phyloP scores from a whole-genome alignment of 2,888 invertebrate species.

The Spicauda simplicius region DNA sequence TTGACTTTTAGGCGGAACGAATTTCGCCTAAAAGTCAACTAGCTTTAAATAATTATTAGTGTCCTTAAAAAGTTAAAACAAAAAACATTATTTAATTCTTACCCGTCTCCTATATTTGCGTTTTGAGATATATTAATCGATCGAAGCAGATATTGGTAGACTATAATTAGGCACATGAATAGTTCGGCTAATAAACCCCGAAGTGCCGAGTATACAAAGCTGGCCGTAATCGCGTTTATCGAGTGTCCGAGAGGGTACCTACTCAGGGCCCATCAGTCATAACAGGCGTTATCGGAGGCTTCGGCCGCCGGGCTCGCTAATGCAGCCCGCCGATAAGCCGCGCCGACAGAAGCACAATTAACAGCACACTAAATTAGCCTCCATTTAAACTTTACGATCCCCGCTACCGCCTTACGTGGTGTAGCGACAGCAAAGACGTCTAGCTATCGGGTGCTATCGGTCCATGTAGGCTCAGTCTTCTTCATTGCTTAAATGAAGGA shows the following conservation, averaged over 20 bases:
- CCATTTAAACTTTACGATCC: slow-evolving; percentile 83
- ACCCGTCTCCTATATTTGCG: too few relatives aligned
- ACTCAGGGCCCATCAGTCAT: slow-evolving; percentile 63
- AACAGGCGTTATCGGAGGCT: slow-evolving; percentile 60
- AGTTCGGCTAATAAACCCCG: slow-evolving; percentile 25
- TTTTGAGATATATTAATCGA: too few relatives aligned
- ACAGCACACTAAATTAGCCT: slow-evolving; percentile 82
- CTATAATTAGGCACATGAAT: background rate
- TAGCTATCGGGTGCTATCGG: too few relatives aligned
- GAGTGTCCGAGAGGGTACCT: slow-evolving; percentile 25
- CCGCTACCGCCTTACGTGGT: slow-evolving; percentile 82
- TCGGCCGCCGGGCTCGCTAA: slow-evolving; percentile 66
- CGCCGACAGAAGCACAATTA: slow-evolving; percentile 79
- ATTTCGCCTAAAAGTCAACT: too few relatives aligned
- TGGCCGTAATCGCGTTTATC: slow-evolving; percentile 23
- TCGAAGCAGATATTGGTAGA: too few relatives aligned
- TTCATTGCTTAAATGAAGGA: too few relatives aligned
- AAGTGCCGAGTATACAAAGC: slow-evolving; percentile 22
- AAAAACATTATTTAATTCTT: too few relatives aligned
- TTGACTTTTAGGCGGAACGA: too few relatives aligned
- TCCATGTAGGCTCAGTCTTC: too few relatives aligned
- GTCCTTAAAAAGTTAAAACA: too few relatives aligned
- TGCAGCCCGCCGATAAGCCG: slow-evolving; percentile 71
- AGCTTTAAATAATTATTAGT: too few relatives aligned
- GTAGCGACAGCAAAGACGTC: slow-evolving; percentile 55